phyloP scores from a whole-genome alignment of 2,797 vertebrate species.

The Liparis tanakae region DNA sequence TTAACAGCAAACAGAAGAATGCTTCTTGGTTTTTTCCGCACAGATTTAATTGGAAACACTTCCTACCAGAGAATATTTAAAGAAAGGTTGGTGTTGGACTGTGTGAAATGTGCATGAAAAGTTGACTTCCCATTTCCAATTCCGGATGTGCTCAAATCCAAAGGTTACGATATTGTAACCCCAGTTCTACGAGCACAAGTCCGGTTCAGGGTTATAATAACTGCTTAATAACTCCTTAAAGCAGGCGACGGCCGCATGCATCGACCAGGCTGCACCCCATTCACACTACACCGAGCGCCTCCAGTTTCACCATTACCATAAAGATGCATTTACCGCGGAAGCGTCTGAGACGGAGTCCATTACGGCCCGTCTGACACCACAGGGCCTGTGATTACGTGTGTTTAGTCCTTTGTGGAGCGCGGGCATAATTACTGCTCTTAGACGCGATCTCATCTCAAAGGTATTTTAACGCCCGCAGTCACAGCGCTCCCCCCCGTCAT shows the following conservation, averaged over 20 bases:
- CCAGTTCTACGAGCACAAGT: not conserved
- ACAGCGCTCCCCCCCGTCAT: constrained; percentile 33
- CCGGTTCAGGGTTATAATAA: not conserved
- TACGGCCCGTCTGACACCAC: constrained; percentile 5
- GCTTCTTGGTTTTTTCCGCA: not conserved
- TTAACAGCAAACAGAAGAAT: not conserved
- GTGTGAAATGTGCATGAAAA: not conserved
- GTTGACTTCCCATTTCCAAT: not conserved
- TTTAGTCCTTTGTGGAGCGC: constrained; percentile 30
- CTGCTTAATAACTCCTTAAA: not conserved
- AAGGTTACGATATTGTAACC: not conserved
- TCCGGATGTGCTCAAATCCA: not conserved
- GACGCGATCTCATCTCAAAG: constrained; percentile 52
- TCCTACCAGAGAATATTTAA: not conserved
- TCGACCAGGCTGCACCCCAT: not conserved
- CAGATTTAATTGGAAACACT: not conserved
- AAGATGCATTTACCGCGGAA: constrained; percentile 11
- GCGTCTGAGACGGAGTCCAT: constrained; percentile 21
- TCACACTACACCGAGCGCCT: constrained; percentile 10
- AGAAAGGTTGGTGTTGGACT: not conserved
- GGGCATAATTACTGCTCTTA: constrained; percentile 40
- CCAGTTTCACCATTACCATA: constrained; percentile 13
- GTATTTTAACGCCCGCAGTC: constrained; percentile 45
- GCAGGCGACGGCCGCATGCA: not conserved
- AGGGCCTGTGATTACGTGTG: constrained; percentile 14